Evolutionary conservation across 2,113 vertebrate genomes (phyloP).

Genomic region (Pimephales promelas): DNA sequence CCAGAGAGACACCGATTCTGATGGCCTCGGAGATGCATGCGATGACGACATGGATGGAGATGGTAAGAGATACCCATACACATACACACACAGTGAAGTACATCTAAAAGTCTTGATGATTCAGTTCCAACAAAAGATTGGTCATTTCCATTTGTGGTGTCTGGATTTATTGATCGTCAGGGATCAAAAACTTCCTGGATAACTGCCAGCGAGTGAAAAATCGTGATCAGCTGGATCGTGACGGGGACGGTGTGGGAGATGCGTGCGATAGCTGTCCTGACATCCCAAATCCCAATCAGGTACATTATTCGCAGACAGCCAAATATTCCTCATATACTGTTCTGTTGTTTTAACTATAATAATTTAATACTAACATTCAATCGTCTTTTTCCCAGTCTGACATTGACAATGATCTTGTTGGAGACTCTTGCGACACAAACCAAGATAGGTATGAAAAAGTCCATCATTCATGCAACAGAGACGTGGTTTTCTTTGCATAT

Average conservation of each 20-base stretch:
- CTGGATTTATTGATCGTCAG: constrained; percentile 65
- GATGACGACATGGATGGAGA: constrained; percentile 98
- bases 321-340: neutral
- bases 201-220: constrained; percentile 93
- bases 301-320: constrained; percentile 1
- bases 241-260: constrained; percentile 92
- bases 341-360: neutral
- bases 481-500: neutral
- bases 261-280: no score
- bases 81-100: neutral
- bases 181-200: constrained; percentile 93
- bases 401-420: constrained; percentile 92
- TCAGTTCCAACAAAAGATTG: neutral
- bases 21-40: constrained; percentile 93
- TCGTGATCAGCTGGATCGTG: constrained; percentile 84
- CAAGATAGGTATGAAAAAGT: constrained; percentile 88
- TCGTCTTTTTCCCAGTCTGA: constrained; percentile 84
- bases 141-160: neutral
- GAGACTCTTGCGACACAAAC: constrained; percentile 98
- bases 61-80: constrained; percentile 71
- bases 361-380: constrained; percentile 25
- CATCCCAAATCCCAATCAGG: constrained; percentile 96
- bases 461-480: neutral
- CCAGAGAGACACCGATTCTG: constrained; percentile 92
- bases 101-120: neutral